phyloP scores from a whole-genome alignment of 2,888 invertebrate genomes.

The Ormyrus labotus region DNA sequence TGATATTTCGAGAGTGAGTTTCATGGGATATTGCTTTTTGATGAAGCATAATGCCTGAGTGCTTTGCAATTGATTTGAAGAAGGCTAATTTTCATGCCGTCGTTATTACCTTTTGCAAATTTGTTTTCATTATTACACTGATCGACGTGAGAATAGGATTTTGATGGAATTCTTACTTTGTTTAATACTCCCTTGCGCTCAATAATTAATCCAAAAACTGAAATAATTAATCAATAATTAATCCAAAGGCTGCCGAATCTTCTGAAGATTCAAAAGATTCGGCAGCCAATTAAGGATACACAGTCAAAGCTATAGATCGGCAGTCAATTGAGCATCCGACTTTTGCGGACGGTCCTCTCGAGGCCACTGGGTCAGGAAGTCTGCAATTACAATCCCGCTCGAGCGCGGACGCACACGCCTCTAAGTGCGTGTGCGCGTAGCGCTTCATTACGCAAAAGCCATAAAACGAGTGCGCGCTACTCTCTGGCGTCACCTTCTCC shows the following conservation, averaged over 20 bases:
- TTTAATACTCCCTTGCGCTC: too few species aligned
- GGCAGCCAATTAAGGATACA: neutral
- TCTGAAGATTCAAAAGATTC: neutral
- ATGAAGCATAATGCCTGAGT: too few species aligned
- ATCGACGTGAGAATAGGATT: too few species aligned
- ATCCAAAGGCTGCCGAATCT: neutral
- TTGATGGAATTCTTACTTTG: too few species aligned
- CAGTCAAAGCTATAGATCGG: neutral
- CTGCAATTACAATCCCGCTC: slow-evolving; percentile 55
- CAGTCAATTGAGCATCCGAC: neutral
- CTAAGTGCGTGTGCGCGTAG: neutral
- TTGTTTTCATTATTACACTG: too few species aligned
- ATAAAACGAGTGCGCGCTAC: slow-evolving; percentile 3
- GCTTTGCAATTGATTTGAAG: too few species aligned
- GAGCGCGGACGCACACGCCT: slow-evolving; percentile 28
- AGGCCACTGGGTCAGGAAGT: slow-evolving; percentile 67
- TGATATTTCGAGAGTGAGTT: too few species aligned
- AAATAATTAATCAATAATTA: neutral
- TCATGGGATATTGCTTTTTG: too few species aligned
- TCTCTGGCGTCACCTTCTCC: neutral
- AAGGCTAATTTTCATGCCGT: too few species aligned
- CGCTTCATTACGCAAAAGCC: slow-evolving; percentile 51
- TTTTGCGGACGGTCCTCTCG: slow-evolving; percentile 45
- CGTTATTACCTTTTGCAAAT: too few species aligned
- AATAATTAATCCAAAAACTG: neutral